Conservation (phyloP, 1,140 invertebrate species). For the Drosophila ambigua region DNA sequence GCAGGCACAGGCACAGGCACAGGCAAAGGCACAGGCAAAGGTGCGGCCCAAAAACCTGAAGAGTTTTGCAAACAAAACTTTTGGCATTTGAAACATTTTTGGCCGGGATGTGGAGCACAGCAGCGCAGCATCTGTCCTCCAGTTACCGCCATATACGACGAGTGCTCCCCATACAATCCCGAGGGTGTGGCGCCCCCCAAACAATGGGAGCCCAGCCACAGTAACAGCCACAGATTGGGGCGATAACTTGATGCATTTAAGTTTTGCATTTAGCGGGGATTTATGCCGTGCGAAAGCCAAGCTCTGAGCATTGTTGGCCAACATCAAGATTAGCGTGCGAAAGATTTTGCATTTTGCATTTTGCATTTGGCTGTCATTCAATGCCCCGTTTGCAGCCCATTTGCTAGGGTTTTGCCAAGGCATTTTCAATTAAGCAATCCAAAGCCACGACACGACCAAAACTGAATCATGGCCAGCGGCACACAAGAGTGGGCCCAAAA, state of each 20-base stretch:
- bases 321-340: conserved; percentile 59
- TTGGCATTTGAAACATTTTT: conserved; percentile 51
- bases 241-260: conserved; percentile 62
- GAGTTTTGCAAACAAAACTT: conserved; percentile 60
- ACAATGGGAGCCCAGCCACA: conserved; percentile 21
- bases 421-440: conserved; percentile 61
- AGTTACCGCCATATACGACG: too few relatives aligned
- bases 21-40: too few relatives aligned
- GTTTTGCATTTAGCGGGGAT: conserved; percentile 42
- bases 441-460: conserved; percentile 28
- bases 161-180: not conserved
- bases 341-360: conserved; percentile 14
- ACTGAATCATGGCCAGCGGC: conserved; percentile 56
- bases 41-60: conserved; percentile 10
- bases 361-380: too few relatives aligned
- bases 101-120: not conserved
- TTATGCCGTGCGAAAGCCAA: conserved; percentile 61
- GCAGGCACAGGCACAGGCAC: too few relatives aligned
- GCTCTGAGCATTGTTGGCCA: conserved; percentile 36
- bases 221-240: conserved; percentile 29
- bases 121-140: too few relatives aligned
- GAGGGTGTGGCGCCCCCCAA: not conserved
- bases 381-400: not conserved
- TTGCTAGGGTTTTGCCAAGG: conserved; percentile 39
- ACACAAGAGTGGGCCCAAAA: conserved; percentile 18